Percentiles rank a stretch among this genome's conserved stretches.
phyloP scores from a whole-genome alignment of 2,888 invertebrate species.

The Cryptophagus acutangulus region DNA sequence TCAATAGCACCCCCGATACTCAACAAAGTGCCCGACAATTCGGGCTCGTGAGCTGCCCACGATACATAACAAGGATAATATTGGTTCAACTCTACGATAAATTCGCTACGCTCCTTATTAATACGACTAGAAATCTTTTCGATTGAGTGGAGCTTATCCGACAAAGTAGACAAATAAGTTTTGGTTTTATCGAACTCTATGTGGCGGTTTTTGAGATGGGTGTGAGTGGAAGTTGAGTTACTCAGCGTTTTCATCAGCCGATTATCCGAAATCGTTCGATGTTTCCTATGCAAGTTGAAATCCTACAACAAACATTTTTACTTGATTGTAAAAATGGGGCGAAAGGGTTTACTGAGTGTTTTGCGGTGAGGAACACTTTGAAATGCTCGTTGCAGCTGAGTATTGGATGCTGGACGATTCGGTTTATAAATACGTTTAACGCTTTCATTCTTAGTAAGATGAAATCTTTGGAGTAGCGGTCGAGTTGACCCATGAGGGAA shows the following conservation, averaged over 20 bases:
- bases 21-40: constrained; percentile 48
- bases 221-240: constrained; percentile 35
- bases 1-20: constrained; percentile 50
- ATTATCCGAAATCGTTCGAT: constrained; percentile 41
- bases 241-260: constrained; percentile 36
- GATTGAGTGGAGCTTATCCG: constrained; percentile 58
- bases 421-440: constrained; percentile 60
- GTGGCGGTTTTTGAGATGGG: constrained; percentile 54
- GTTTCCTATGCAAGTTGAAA: constrained; percentile 58
- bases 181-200: constrained; percentile 60
- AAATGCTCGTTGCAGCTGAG: constrained; percentile 62
- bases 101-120: constrained; percentile 58
- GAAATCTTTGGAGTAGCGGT: constrained; percentile 67
- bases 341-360: constrained; percentile 52
- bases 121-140: constrained; percentile 62
- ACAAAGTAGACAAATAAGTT: constrained; percentile 56
- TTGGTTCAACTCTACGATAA: constrained; percentile 53
- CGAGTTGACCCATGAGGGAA: constrained; percentile 60
- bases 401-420: constrained; percentile 65
- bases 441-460: constrained; percentile 61
- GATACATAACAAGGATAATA: constrained; percentile 58
- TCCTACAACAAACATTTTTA: constrained; percentile 47
- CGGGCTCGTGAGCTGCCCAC: constrained; percentile 58
- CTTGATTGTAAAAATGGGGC: neutral
- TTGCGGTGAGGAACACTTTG: constrained; percentile 61